These are phyloP conservation scores for Oryzias woworae DNA, from an alignment of 2,113 vertebrate species.

Conservation along the genomic window DNA sequence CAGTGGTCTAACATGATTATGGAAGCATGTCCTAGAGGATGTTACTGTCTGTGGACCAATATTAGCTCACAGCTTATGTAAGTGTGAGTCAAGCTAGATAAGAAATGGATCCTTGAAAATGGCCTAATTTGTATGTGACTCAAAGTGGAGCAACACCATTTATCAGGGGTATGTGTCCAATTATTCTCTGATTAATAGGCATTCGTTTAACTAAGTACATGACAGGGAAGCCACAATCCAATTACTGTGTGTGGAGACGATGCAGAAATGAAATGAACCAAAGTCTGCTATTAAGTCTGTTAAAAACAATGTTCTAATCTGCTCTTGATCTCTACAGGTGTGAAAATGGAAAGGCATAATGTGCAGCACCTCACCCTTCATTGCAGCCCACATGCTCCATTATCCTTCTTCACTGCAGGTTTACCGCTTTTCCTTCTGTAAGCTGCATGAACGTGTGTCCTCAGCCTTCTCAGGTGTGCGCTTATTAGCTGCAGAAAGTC, in stretches of 20 bases:
- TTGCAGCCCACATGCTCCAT: neutral
- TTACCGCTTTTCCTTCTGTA: constrained; percentile 1
- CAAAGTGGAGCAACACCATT: constrained; percentile 68
- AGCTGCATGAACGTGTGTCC: constrained; percentile 8
- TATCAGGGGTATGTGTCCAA: constrained; percentile 74
- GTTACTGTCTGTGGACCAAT: constrained; percentile 19
- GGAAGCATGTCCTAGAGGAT: constrained; percentile 14
- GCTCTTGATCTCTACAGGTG: constrained; percentile 15
- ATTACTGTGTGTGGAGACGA: constrained; percentile 61
- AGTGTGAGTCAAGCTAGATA: constrained; percentile 60
- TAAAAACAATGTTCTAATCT: constrained; percentile 35
- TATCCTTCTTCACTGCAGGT: constrained; percentile 1
- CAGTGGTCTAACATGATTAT: constrained; percentile 5
- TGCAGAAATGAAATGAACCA: constrained; percentile 62
- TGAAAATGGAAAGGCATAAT: constrained; percentile 37
- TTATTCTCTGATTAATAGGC: constrained; percentile 77
- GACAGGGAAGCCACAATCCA: constrained; percentile 65
- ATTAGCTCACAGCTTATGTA: constrained; percentile 50
- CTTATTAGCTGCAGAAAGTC: constrained; percentile 39
- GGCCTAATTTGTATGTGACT: constrained; percentile 72
- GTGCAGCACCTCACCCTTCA: neutral
- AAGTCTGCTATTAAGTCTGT: constrained; percentile 43
- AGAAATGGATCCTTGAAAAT: constrained; percentile 68
- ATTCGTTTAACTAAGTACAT: constrained; percentile 62
- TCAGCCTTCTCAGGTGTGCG: constrained; percentile 2